Base-by-base conservation (phyloP, 2,797 vertebrate species). In the Graptemys geographica region DNA sequence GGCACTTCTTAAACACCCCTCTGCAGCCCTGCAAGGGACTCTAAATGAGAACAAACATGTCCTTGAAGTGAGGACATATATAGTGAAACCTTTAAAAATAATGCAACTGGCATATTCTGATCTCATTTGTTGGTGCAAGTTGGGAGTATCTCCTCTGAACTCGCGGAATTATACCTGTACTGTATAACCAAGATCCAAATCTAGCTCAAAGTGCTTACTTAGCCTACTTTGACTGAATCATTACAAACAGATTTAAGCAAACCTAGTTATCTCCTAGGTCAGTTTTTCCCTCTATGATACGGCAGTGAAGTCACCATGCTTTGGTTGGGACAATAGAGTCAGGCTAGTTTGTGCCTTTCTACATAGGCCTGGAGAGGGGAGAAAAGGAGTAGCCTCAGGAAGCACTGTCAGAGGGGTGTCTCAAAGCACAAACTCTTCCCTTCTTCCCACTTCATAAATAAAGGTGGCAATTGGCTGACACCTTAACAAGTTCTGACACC, bases 71-170 rank as follows among this genome's bases (percentile, higher is more conserved):
- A 21, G 23, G 37, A 23, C 23, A 12, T 25, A 74, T 21, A 44
- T 8, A 25, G 21, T 44, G 37, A 6, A 15, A 28, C 37, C 16
- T 7, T 76, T 47, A 2, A 28, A 76, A 47, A 28, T 44, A 47
- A 44, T 25, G 11, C 37, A 74, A 27, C 72, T 7, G 23, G n/a
- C 47, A 91, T 47, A 37, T 81, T 72, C n/a, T 88, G 13, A 8
- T n/a, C 28, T 23, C 47, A 52, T 0, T 23, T 27, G 41, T 28
- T 76, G 25, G 41, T 76, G 0, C 16, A 13, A 1, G 25, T 3
- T 0, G 0, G 72, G 37, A 83, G 56, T 72, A 90, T 47, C 55
- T 88, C 59, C 52, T 4, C 49, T 65, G 11, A 91, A 69, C 41
- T 33, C 57, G 18, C 8, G 10, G 33, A 94, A 41, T 79, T 87